Percentiles rank a stretch among this genome's conserved stretches.
Conservation (phyloP, 2,113 vertebrate species). For the Butorides virescens region DNA sequence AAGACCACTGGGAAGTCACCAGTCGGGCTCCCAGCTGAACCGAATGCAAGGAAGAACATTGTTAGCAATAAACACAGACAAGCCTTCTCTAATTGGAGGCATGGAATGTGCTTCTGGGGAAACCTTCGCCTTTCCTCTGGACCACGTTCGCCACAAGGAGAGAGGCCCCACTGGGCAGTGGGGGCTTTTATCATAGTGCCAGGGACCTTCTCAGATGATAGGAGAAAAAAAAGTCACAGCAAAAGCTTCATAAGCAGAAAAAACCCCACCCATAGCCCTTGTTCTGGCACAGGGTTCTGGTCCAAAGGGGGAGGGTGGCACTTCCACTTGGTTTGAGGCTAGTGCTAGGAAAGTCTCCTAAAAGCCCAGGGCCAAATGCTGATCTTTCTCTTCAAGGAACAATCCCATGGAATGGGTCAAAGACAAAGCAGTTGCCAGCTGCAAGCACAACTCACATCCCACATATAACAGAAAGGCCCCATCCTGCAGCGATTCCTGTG, state of each 20-base stretch:
- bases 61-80: neutral
- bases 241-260: neutral
- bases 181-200: neutral
- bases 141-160: accelerated
- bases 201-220: neutral
- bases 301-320: neutral
- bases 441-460: neutral
- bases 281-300: neutral
- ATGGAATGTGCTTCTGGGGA: neutral
- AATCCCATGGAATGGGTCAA: neutral
- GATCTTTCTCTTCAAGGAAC: neutral
- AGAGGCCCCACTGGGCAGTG: neutral
- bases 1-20: neutral
- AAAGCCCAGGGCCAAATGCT: neutral
- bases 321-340: neutral
- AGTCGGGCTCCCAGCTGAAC: neutral
- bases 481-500: neutral
- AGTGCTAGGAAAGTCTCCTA: neutral
- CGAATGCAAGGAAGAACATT: neutral
- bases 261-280: neutral
- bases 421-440: neutral
- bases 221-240: neutral
- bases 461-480: neutral
- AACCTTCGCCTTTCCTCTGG: neutral
- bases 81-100: neutral